Base-by-base conservation (phyloP, 2,888 invertebrate species). In the Agonopterix arenella region DNA sequence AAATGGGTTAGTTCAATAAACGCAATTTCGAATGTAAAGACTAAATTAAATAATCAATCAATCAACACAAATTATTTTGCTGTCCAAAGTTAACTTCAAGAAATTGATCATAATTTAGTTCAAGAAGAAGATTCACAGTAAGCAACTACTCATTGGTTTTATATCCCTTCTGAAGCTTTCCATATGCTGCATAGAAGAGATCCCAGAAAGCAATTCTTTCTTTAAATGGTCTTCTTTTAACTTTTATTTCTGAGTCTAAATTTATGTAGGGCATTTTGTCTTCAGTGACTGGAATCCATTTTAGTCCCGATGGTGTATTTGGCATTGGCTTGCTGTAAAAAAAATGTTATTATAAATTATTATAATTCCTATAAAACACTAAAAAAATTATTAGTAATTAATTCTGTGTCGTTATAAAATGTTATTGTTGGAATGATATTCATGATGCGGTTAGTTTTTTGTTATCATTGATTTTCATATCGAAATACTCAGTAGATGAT, bases 251-350 rank as follows among this genome's bases (percentile, higher is more conserved):
- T 8, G 13, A 18, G 40, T 53, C 52, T 10, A 55, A 38, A 13
- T 48, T 50, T 42, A 52, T 11, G 37, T 52, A 54, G 11, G 46
- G 11, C 44, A 43, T 50, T 3, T n/a, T 11, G 36, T 55, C 38
- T 11, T 42, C 48, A 8, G 51, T 28, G 11, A 50, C 49, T 5
- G 52, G 49, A 4, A 41, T 41, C 59, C 59, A 59, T 40, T 13
- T 50, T 2, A 56, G 45, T 8, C 54, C 45, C 8, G 49, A 37
- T 8, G 53, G 48, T 7, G 11, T 46, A 11, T 47, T 13, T 5
- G 51, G 53, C 7, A 46, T 53, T 9, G 53, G 53, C 7, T 55
- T 48, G 40, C 55, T 55, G 53, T 16, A 50, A 49, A 5, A 5
- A 38, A 10, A 10, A 40, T 40, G 4, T n/a, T 9, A 40, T 40